Conservation (phyloP, 2,888 invertebrate genomes). For the Polymixis lichenea region DNA sequence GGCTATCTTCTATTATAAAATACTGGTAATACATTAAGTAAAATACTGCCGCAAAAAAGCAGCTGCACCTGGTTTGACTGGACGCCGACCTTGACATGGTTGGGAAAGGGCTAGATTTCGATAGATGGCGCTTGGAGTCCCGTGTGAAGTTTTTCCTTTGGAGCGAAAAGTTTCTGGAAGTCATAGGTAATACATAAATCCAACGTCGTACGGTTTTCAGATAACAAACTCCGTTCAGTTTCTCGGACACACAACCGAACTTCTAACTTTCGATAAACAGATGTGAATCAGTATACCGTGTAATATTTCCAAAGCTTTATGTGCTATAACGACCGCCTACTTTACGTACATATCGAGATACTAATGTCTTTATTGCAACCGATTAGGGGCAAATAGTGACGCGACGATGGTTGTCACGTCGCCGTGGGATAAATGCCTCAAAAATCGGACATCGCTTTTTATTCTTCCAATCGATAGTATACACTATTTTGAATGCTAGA, state of each 20-base stretch:
- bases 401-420: background rate
- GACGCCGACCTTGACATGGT: too few relatives aligned
- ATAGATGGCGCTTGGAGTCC: slow-evolving; percentile 7
- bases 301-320: background rate
- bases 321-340: background rate
- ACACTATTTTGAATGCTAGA: too few relatives aligned
- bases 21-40: too few relatives aligned
- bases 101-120: background rate
- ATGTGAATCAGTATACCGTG: background rate
- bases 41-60: too few relatives aligned
- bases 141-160: background rate
- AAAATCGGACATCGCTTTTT: too few relatives aligned
- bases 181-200: background rate
- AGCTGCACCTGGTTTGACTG: too few relatives aligned
- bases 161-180: background rate
- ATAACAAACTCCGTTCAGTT: too few relatives aligned
- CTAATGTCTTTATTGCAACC: background rate
- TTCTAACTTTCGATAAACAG: background rate
- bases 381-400: background rate
- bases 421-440: too few relatives aligned
- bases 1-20: too few relatives aligned
- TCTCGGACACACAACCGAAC: background rate
- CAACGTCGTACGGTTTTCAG: background rate
- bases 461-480: too few relatives aligned
- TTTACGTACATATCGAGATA: background rate